Evolutionary conservation across 64 coral and sea anemone genomes (phyloP).

Genomic region (Stichodactyla mertensii): DNA sequence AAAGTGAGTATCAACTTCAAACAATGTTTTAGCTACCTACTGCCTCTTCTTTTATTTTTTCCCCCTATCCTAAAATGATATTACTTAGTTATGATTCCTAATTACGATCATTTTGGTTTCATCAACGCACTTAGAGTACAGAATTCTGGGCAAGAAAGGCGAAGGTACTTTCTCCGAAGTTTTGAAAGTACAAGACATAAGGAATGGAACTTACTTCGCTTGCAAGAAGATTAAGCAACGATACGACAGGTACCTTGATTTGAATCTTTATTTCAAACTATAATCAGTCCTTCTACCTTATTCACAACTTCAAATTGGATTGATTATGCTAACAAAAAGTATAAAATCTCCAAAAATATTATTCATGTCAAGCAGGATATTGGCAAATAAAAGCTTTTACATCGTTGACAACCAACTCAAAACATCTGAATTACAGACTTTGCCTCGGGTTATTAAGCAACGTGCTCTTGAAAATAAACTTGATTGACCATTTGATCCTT

Average conservation of each 20-base stretch:
- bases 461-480: not conserved
- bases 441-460: not conserved
- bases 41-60: not conserved
- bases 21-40: not conserved
- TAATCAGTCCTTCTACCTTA: not conserved
- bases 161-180: constrained; percentile 99
- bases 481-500: constrained; percentile 12
- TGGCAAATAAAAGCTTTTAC: not conserved
- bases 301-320: not conserved
- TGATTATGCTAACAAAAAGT: not conserved
- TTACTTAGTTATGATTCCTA: not conserved
- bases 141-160: constrained; percentile 97
- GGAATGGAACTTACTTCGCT: constrained; percentile 90
- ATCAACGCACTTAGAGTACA: constrained; percentile 61
- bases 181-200: constrained; percentile 90
- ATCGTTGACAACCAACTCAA: not conserved
- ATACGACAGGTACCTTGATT: constrained; percentile 71
- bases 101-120: constrained; percentile 38
- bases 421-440: not conserved
- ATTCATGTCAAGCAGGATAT: constrained; percentile 16
- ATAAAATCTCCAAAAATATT: not conserved
- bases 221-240: constrained; percentile 99
- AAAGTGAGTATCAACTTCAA: constrained; percentile 15
- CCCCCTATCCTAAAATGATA: not conserved
- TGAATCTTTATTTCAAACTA: not conserved